Evolutionary conservation across 92 coral and sea anemone genomes (phyloP).

Genomic region (Umimayanthus chanpuru): DNA sequence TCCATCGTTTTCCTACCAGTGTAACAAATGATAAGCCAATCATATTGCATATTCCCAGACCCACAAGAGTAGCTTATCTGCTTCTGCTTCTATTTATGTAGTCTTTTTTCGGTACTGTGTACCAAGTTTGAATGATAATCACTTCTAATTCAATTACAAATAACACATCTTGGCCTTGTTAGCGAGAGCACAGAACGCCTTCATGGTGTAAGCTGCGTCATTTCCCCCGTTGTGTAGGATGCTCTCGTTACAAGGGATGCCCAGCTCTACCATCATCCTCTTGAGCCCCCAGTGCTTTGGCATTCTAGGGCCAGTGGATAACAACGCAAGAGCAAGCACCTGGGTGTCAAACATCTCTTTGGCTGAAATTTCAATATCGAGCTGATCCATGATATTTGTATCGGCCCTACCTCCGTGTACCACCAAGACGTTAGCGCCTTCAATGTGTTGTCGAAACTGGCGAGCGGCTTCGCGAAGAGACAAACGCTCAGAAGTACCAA

Average conservation of each 20-base stretch:
- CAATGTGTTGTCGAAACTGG: slow-evolving; percentile 51
- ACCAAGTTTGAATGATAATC: background rate
- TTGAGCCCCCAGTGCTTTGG: background rate
- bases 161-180: background rate
- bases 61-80: too few species aligned
- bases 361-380: slow-evolving; percentile 35
- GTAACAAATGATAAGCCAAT: too few species aligned
- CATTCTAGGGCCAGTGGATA: slow-evolving; percentile 35
- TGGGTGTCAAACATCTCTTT: slow-evolving; percentile 71
- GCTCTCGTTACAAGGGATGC: slow-evolving; percentile 25
- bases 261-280: background rate
- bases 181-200: slow-evolving; percentile 54
- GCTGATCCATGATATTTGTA: slow-evolving; percentile 45
- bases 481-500: slow-evolving; percentile 53
- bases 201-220: slow-evolving; percentile 41
- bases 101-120: too few species aligned
- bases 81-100: too few species aligned
- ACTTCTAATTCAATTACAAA: background rate
- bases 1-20: too few species aligned
- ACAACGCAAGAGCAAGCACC: slow-evolving; percentile 54
- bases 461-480: slow-evolving; percentile 54
- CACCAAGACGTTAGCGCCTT: slow-evolving; percentile 55
- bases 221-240: slow-evolving; percentile 56
- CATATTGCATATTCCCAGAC: too few species aligned
- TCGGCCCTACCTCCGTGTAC: slow-evolving; percentile 64